Evolutionary conservation across 2,113 vertebrate genomes (phyloP), one percentile per base, ranked within the genome.

Genomic region (Oriolus oriolus): DNA sequence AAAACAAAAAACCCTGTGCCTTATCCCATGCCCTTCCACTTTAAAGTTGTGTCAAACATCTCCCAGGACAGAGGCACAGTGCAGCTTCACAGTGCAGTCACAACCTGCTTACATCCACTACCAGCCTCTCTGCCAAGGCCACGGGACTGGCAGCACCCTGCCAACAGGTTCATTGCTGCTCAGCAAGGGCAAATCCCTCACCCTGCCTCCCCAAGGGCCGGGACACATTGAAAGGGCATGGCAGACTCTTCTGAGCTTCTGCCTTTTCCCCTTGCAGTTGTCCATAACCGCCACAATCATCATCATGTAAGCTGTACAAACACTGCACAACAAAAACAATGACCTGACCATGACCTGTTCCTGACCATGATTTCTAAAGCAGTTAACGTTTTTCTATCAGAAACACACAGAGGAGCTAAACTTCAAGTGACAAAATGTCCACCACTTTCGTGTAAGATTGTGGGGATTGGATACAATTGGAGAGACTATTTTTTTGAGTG

Each of bases 321-420:
- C 54, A 64, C 9, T 1, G 30, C 47, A 47, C 28, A 73, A 56
- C 1, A 6, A 89, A 84, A 95, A 87, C 26, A 53, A 30, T 19
- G 74, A 70, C 87, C 87, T 84, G 53, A 82, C 84, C 64, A 0
- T 45, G 85, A 93, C 94, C 65, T 45, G 78, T 91, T 89, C 81
- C 54, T 57, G 84, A 69, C 90, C 78, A 71, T 18, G 65, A 92
- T 54, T 90, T 73, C 69, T 33, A 54, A 79, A 71, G 37, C 84
- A 69, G 80, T 64, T 91, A 87, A 84, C 8, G 7, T 79, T 87
- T 47, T 68, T 52, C 69, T 84, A 68, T 22, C 77, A 76, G 26
- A 71, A 89, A 49, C 3, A 15, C 49, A 52, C n/a, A 4, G 5
- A 74, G 61, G n/a, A 76, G 37, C 87, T 82, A 23, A 81, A 84